Conservation (phyloP, 2,888 invertebrate species). For the Lasioglossum vierecki region DNA sequence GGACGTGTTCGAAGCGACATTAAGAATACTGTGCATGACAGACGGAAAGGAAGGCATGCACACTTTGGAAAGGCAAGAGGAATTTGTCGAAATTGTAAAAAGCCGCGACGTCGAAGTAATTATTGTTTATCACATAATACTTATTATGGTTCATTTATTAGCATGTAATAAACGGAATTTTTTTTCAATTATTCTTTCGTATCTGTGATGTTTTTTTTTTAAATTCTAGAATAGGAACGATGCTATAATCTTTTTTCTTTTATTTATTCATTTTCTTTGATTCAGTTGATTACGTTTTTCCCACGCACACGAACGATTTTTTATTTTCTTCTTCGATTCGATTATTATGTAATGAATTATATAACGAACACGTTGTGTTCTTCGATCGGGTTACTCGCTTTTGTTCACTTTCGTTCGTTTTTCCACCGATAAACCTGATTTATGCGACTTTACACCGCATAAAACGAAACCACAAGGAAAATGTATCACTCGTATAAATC, state of each 20-base stretch:
- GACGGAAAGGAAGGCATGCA: conserved; percentile 98
- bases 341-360: neutral
- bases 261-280: neutral
- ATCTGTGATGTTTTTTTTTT: neutral
- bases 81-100: conserved; percentile 98
- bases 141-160: neutral
- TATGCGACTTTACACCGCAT: neutral
- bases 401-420: neutral
- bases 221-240: neutral
- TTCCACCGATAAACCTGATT: neutral
- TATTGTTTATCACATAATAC: conserved; percentile 17
- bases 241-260: neutral
- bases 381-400: neutral
- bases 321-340: neutral
- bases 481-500: neutral
- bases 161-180: conserved; percentile 8
- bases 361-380: neutral
- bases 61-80: conserved; percentile 96
- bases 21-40: conserved; percentile 98
- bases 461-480: neutral
- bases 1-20: conserved; percentile 93
- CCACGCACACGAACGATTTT: neutral
- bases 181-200: conserved; percentile 5
- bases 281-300: neutral
- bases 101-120: conserved; percentile 96